Base-by-base conservation (phyloP, 2,888 invertebrate genomes). In the Calliscelio sp. region DNA sequence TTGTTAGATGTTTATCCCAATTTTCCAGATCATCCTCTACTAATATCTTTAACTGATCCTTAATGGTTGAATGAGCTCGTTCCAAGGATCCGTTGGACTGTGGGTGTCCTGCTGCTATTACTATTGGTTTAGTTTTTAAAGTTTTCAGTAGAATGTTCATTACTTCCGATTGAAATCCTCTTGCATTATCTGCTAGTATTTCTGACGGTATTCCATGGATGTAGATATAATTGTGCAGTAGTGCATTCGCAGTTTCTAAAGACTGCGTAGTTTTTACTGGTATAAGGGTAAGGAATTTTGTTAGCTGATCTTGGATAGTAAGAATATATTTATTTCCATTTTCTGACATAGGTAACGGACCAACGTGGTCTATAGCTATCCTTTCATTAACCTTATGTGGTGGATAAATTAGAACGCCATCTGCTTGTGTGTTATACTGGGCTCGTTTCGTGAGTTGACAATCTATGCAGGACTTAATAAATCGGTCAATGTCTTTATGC, bases 41-140 rank as follows among this genome's bases (percentile, higher is more conserved):
- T 24, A 41, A 11, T 3, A 53, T 53, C 24, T 53, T 53, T 14
- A 53, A 14, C n/a, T 53, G 22, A 53, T 11, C 24, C 24, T 61
- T 35, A n/a, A 61, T 44, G n/a, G 61, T 61, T 2, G 61, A 41
- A 35, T 61, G 61, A 24, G 61, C 41, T 18, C 61, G n/a, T 24
- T 61, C 61, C 16, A 61, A 24, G 4, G 61, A 61, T 1, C 41
- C 61, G 22, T 61, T 61, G 1, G 41, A 41, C n/a, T 61, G 41
- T 20, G 61, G 61, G 35, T 61, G 61, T n/a, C 61, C 41, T 18
- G 61, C 61, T 61, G 41, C 20, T 41, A 61, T 61, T 1, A 44
- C 38, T 7, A 61, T 61, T 7, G 61, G 41, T 3, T 32, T 11
- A 6, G n/a, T 18, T 16, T 41, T 61, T 44, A 24, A 24, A 10